phyloP scores from a whole-genome alignment of 2,797 vertebrate species.

The Streptopelia turtur region DNA sequence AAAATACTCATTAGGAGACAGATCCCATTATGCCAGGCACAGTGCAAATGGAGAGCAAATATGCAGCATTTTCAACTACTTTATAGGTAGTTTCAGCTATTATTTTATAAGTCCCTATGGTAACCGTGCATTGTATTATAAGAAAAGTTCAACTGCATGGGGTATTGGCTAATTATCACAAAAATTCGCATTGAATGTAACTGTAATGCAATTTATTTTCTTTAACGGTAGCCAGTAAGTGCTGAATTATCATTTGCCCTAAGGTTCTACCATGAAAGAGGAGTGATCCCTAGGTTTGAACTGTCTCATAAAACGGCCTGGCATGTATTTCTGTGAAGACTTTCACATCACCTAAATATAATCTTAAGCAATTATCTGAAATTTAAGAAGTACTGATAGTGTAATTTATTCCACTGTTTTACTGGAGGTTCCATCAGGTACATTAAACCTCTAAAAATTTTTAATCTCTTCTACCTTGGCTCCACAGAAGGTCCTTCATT shows the following conservation, averaged over 20 bases:
- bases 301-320: background rate
- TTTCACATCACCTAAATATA: background rate
- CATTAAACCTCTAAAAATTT: background rate
- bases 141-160: background rate
- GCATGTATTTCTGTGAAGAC: background rate
- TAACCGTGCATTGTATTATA: background rate
- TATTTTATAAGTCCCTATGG: background rate
- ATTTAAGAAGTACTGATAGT: background rate
- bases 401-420: background rate
- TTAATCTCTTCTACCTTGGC: background rate
- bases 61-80: background rate
- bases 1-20: background rate
- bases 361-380: background rate
- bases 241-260: background rate
- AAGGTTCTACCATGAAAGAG: background rate
- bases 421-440: background rate
- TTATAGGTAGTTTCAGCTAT: background rate
- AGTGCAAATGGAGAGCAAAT: background rate
- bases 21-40: background rate
- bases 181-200: background rate
- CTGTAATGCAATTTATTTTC: background rate
- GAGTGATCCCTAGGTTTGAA: background rate
- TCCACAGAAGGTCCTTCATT: background rate
- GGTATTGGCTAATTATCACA: background rate
- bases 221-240: background rate